Base-by-base conservation (phyloP, 1,140 invertebrate species). In the Saccostrea glomerata region DNA sequence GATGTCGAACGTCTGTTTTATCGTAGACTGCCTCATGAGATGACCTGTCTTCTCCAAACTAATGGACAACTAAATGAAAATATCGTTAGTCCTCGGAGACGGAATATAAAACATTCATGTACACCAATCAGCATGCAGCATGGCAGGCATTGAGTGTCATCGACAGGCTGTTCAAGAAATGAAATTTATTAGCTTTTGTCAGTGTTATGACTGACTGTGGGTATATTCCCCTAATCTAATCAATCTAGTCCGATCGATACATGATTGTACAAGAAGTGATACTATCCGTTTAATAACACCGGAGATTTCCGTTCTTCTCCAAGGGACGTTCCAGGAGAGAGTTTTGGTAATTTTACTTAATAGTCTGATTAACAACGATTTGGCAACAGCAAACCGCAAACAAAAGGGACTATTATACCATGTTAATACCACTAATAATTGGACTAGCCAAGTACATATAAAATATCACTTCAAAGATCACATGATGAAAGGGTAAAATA, bases 201-300 rank as follows among this genome's bases (percentile, higher is more conserved):
- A 77, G 70, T 25, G 23, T 30, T 77, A 77, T 36, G 70, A 77
- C 25, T 77, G 25, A 13, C 36, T 77, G 70, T 77, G 70, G 70
- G 70, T 77, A 77, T 77, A 77, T 77, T 77, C 23, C 70, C 23
- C 70, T 77, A 77, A 77, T 77, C 70, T 77, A 77, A 77, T 77
- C 70, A 77, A 23, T 30, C 11, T 30, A 25, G 15, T 77, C 12
- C 15, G 70, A 30, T 77, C 70, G 70, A 77, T 77, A 30, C 25
- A 11, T 11, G 70, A 77, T 77, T 77, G 23, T 25, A 77, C 25
- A 30, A 77, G 70, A 77, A 15, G 70, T 36, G 70, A 36, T 77
- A 36, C 15, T 25, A 77, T 36, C 23, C 70, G 23, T 73, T 23
- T 73, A 15, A 36, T 25, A 73, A 36, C 70, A 30, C 23, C 23